These are phyloP conservation scores for Metellina segmentata DNA, from an alignment of 2,888 invertebrate genomes.

Conservation along the genomic window DNA sequence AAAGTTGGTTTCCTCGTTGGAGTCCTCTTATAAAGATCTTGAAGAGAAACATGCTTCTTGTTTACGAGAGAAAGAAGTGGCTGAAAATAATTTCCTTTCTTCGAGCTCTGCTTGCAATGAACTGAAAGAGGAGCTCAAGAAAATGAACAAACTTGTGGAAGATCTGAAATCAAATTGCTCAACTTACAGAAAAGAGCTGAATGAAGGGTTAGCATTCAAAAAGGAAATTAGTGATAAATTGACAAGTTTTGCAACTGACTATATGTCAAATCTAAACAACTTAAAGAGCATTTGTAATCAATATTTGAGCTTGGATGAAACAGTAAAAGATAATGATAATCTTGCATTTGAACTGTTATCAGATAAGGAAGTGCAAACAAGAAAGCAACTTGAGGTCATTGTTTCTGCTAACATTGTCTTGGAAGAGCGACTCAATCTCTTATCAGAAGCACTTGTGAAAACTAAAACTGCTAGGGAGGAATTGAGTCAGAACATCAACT, in stretches of 20 bases:
- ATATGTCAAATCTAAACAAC: constrained; percentile 1
- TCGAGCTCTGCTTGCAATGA: constrained; percentile 10
- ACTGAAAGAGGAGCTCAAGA: constrained; percentile 21
- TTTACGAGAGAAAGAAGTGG: constrained; percentile 24
- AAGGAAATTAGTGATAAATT: constrained; percentile 22
- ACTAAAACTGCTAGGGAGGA: constrained; percentile 8
- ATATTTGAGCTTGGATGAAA: not conserved
- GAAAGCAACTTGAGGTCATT: constrained; percentile 16
- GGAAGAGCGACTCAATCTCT: constrained; percentile 7
- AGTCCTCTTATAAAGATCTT: constrained; percentile 3
- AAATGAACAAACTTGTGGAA: constrained; percentile 10
- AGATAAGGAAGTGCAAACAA: not conserved
- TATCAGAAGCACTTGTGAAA: constrained; percentile 7
- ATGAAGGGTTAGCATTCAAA: not conserved
- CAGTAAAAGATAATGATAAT: not conserved
- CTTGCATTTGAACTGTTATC: not conserved
- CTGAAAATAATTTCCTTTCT: constrained; percentile 15
- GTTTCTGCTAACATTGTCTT: constrained; percentile 3
- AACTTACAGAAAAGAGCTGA: constrained; percentile 16
- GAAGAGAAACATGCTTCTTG: not conserved
- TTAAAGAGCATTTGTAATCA: constrained; percentile 15
- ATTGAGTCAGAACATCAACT: not conserved
- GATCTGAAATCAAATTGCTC: constrained; percentile 21
- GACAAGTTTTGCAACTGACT: not conserved
- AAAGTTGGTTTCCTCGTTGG: not conserved